Percentiles rank a stretch among this genome's conserved stretches.
phyloP scores from a whole-genome alignment of 35 echinoderm and acorn worm species.

The Holothuria glaberrima region DNA sequence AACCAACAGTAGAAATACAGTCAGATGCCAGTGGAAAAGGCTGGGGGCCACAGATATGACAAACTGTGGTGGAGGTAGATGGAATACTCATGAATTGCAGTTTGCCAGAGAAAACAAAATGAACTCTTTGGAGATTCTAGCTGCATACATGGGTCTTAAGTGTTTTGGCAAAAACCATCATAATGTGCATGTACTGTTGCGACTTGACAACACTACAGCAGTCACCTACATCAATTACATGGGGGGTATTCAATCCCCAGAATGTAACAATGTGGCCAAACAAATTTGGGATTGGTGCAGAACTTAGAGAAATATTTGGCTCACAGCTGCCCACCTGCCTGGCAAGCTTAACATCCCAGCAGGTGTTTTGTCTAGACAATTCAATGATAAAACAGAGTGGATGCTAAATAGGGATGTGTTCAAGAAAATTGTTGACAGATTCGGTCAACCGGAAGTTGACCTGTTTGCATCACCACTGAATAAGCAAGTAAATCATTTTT shows the following conservation, averaged over 20 bases:
- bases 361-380: constrained; percentile 39
- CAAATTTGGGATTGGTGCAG: constrained; percentile 38
- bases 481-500: constrained; percentile 41
- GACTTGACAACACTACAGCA: constrained; percentile 75
- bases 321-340: constrained; percentile 40
- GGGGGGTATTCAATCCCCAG: constrained; percentile 57
- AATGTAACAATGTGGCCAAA: constrained; percentile 65
- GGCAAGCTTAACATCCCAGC: constrained; percentile 28
- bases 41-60: constrained; percentile 43
- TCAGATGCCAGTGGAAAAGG: constrained; percentile 58
- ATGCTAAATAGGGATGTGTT: constrained; percentile 51
- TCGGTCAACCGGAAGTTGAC: constrained; percentile 55
- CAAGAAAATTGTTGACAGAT: constrained; percentile 13
- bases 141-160: constrained; percentile 54
- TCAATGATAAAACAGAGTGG: constrained; percentile 66
- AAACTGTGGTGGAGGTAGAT: constrained; percentile 53
- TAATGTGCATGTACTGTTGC: constrained; percentile 70
- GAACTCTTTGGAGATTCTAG: constrained; percentile 66
- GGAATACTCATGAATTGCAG: constrained; percentile 40
- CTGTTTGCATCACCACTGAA: constrained; percentile 77
- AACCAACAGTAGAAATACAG: background rate
- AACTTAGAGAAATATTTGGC: constrained; percentile 19
- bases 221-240: constrained; percentile 31
- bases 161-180: constrained; percentile 57
- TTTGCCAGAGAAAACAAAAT: constrained; percentile 56